Base-by-base conservation (phyloP, 64 coral and sea anemone genomes). In the Cladopsammia gracilis region DNA sequence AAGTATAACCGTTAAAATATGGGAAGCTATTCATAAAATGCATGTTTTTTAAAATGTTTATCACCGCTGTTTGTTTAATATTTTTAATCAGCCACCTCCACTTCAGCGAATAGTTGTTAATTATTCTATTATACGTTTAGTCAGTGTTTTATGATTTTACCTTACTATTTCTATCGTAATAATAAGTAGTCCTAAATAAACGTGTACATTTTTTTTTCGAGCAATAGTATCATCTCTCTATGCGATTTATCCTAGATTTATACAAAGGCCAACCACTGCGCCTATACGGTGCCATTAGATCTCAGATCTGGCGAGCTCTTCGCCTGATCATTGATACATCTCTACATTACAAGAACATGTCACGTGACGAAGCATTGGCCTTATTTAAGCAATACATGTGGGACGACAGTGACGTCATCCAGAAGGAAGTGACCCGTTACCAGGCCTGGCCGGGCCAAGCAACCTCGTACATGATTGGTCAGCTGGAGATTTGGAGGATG, bases 371-470 rank as follows among this genome's bases (percentile, higher is more conserved):
- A n/a, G 89, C 89, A 19, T 12, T 82, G 12, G 9, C 61, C 34
- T 48, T 91, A 43, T 83, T 91, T 72, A 69, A 42, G 8, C 66
- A 91, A 45, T 91, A 91, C 51, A 49, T 91, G n/a, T 91, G 89
- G 89, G 77, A 91, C n/a, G 62, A 66, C 65, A 73, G 89, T 60
- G 89, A 91, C 65, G 49, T 91, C 45, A 43, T 49, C 4, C 19
- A 54, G 1, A 91, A 91, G 16, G 89, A 91, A 61, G 53, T 91
- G 20, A 73, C 20, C 58, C 89, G 89, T 71, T 91, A 91, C 64
- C 89, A 91, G 50, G 78, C 89, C 60, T 82, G 89, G 89, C 70
- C 89, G 0, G 89, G 89, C 19, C 89, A 91, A 53, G 89, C 89
- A 11, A 79, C 78, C 6, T 71, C 89, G 23, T 91, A 91, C 78